Base-by-base conservation (phyloP, 1,140 invertebrate genomes). In the Zaprionus africanus region DNA sequence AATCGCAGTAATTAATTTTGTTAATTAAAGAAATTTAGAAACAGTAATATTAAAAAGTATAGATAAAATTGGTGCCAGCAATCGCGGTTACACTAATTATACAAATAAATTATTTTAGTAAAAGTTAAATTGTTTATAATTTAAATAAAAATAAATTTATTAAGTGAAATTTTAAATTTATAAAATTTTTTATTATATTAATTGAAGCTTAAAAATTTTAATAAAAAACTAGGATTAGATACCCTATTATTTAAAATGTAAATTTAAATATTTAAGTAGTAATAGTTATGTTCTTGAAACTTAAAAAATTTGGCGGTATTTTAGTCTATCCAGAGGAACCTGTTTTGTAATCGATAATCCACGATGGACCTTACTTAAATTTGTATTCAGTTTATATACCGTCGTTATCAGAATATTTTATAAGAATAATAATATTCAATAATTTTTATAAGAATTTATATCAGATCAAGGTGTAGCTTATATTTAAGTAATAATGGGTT, bases 161-260 rank as follows among this genome's bases (percentile, higher is more conserved):
- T 84, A 79, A 69, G 81, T 84, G 70, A 82, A 84, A 84, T 84
- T 82, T 82, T 84, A 82, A 79, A 79, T 77, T 74, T 82, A 61
- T 64, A 75, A 22, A 72, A 72, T 67, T 78, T 46, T 56, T 24
- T 31, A 9, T 36, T 34, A 11, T 9, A 59, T 7, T 51, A 66
- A 78, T 75, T 81, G 58, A 85, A 80, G 15, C 68, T 81, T 75
- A 4, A 56, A 85, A 90, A 84, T 70, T 75, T 78, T 82, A 72
- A 76, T 74, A 5, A 87, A 70, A 87, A 87, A 87, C 83, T 87
- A 81, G 94, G 94, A 95, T 95, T 95, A 95, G 94, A 95, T 95
- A 95, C 95, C 93, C 94, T 93, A 94, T 94, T 94, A 94, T 94
- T 92, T 76, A 71, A 76, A 78, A 76, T 79, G 41, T 76, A 92